Percentiles rank a stretch among this genome's conserved stretches.
These are phyloP conservation scores for Xanthorhoe spadicearia DNA, from an alignment of 2,888 invertebrate species.

Conservation along the genomic window DNA sequence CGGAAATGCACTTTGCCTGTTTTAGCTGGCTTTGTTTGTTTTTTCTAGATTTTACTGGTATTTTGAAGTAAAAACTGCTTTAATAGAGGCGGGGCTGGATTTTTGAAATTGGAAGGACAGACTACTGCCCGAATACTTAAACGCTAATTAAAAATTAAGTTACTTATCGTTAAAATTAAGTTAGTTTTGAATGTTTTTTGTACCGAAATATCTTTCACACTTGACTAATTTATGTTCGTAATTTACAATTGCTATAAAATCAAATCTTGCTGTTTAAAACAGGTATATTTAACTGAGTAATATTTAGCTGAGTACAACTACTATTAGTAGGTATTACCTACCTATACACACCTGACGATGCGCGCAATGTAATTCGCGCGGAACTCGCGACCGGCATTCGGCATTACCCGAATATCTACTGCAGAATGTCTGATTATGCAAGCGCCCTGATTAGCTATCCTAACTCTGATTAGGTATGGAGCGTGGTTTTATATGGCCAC, in stretches of 20 bases:
- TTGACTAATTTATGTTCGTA: too few relatives aligned
- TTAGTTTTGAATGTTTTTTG: too few relatives aligned
- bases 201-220: too few relatives aligned
- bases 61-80: neutral
- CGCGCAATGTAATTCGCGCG: conserved; percentile 9
- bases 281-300: too few relatives aligned
- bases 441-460: conserved; percentile 26
- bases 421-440: conserved; percentile 31
- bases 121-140: too few relatives aligned
- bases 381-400: conserved; percentile 24
- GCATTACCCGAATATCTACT: conserved; percentile 26
- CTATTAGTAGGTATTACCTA: neutral
- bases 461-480: conserved; percentile 4
- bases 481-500: neutral
- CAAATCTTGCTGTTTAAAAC: too few relatives aligned
- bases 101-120: too few relatives aligned
- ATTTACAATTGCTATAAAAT: too few relatives aligned
- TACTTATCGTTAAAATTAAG: too few relatives aligned
- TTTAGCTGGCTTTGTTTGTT: conserved; percentile 42
- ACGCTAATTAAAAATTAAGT: too few relatives aligned
- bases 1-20: conserved; percentile 61
- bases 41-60: neutral
- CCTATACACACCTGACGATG: conserved; percentile 11
- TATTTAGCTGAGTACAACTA: too few relatives aligned
- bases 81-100: too few relatives aligned